Percentiles rank a stretch among this genome's conserved stretches.
These are phyloP conservation scores for Eriocheir sinensis DNA, from an alignment of 1,140 invertebrate genomes.

Conservation along the genomic window DNA sequence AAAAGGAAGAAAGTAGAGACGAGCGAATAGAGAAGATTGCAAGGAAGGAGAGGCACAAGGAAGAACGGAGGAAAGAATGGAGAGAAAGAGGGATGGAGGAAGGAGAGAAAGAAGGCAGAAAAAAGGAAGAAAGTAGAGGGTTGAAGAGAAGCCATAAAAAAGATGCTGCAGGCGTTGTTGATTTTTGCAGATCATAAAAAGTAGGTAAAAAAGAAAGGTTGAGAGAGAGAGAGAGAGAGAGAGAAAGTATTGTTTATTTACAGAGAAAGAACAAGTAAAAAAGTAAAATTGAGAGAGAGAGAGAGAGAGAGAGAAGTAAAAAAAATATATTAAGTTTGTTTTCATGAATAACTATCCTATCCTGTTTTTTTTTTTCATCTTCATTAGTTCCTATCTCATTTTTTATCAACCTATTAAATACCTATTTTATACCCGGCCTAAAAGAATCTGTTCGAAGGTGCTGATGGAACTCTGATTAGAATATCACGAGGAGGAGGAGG, in stretches of 20 bases:
- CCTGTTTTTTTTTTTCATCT: neutral
- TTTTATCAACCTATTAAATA: neutral
- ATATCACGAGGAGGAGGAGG: neutral
- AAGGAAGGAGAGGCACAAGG: neutral
- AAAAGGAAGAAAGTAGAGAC: too few species aligned
- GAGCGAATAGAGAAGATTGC: too few species aligned
- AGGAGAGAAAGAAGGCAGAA: neutral
- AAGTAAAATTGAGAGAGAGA: neutral
- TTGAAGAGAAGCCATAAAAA: too few species aligned
- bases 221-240: too few species aligned
- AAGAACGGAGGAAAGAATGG: neutral
- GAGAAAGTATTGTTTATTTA: too few species aligned
- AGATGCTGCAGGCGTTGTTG: too few species aligned
- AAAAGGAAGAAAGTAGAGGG: neutral
- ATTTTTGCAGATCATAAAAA: too few species aligned
- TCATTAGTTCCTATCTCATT: neutral
- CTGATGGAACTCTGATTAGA: neutral
- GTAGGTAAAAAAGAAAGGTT: too few species aligned
- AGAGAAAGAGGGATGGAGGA: neutral
- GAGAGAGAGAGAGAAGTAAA: neutral
- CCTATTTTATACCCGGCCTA: neutral
- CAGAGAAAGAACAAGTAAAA: too few species aligned
- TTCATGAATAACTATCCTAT: neutral
- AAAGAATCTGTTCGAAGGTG: neutral
- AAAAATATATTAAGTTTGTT: conserved; percentile 11